phyloP scores from a whole-genome alignment of 2,888 invertebrate species.

The Xestia xanthographa region DNA sequence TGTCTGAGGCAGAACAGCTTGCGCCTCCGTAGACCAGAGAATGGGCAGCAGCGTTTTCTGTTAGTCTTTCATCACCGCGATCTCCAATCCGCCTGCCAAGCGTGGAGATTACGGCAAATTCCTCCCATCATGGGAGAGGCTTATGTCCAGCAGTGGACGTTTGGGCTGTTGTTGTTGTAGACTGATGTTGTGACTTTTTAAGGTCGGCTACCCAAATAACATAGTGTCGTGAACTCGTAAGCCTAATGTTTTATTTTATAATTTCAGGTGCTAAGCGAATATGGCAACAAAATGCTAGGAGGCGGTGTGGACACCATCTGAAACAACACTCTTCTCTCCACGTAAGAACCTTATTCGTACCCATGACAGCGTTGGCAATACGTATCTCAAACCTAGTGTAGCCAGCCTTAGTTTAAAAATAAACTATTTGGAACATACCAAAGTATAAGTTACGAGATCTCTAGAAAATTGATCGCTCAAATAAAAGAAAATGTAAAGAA shows the following conservation, averaged over 20 bases:
- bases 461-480: slow-evolving; percentile 76
- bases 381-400: slow-evolving; percentile 52
- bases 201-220: background rate
- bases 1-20: too few species aligned
- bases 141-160: too few species aligned
- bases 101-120: too few species aligned
- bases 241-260: slow-evolving; percentile 54
- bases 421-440: slow-evolving; percentile 82
- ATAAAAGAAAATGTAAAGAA: slow-evolving; percentile 58
- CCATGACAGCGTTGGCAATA: slow-evolving; percentile 66
- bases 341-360: slow-evolving; percentile 44
- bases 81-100: too few species aligned
- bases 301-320: slow-evolving; percentile 86
- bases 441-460: slow-evolving; percentile 83
- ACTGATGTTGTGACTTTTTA: too few species aligned
- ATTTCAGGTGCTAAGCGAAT: slow-evolving; percentile 94
- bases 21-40: too few species aligned
- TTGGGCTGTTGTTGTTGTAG: too few species aligned
- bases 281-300: slow-evolving; percentile 96
- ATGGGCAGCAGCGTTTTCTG: too few species aligned
- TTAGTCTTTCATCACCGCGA: too few species aligned
- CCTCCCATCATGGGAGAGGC: too few species aligned
- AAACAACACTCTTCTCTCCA: slow-evolving; percentile 37
- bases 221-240: background rate
- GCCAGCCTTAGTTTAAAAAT: slow-evolving; percentile 61